Conservation (phyloP, 2,113 vertebrate species). For the Protobothrops mucrosquamatus region DNA sequence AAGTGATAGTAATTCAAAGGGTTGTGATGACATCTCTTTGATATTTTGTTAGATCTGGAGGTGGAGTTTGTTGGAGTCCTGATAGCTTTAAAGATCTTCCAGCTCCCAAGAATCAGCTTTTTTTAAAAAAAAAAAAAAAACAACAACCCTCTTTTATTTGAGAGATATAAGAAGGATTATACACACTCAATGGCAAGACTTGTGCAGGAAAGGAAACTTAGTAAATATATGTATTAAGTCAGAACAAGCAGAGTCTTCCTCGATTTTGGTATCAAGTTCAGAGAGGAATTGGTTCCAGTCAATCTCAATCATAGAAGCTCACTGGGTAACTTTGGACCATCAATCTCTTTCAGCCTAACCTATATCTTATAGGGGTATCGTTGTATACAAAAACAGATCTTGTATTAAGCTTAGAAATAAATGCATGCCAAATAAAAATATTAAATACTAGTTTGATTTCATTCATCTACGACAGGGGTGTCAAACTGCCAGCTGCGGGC, state of each 20-base stretch:
- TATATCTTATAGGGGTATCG: not conserved
- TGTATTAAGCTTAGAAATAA: not conserved
- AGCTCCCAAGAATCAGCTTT: not conserved
- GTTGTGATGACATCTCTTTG: not conserved
- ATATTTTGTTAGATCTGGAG: not conserved
- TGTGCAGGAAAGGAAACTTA: not conserved
- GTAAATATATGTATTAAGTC: not conserved
- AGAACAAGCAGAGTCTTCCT: not conserved
- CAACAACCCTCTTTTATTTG: not conserved
- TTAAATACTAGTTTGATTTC: not conserved
- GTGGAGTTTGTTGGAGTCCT: not conserved
- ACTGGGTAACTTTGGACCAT: not conserved
- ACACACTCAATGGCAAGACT: not conserved
- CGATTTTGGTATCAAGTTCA: not conserved
- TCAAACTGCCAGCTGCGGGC: too few relatives aligned
- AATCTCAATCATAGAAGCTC: not conserved
- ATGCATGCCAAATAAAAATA: not conserved
- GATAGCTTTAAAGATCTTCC: not conserved
- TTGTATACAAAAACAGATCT: not conserved
- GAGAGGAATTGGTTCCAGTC: not conserved
- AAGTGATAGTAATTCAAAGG: conserved; percentile 37
- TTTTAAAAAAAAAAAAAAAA: not conserved
- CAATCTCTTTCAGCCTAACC: not conserved
- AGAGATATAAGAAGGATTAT: not conserved
- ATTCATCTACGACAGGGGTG: not conserved